phyloP scores from a whole-genome alignment of 2,888 invertebrate genomes.

The Dorcus parallelipipedus region DNA sequence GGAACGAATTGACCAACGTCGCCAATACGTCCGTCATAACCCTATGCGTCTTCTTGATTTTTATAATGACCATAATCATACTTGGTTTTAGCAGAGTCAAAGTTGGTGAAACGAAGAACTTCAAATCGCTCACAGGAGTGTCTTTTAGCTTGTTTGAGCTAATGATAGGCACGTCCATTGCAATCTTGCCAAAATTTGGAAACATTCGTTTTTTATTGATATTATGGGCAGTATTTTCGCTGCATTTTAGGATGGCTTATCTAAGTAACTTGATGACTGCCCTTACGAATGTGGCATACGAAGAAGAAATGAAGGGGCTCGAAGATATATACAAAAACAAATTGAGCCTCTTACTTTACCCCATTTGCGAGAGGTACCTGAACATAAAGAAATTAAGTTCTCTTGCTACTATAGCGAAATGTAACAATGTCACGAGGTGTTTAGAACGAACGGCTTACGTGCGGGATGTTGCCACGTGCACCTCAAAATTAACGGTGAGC shows the following conservation, averaged over 20 bases:
- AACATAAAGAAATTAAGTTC: slow-evolving; percentile 3
- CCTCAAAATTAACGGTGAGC: slow-evolving; percentile 33
- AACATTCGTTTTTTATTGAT: slow-evolving; percentile 28
- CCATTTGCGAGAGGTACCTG: slow-evolving; percentile 28
- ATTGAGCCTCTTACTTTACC: slow-evolving; percentile 29
- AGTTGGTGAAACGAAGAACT: background rate
- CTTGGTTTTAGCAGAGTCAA: slow-evolving; percentile 3
- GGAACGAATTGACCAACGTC: slow-evolving; percentile 27
- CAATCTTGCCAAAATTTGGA: slow-evolving; percentile 27
- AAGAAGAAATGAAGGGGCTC: slow-evolving; percentile 31
- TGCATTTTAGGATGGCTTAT: slow-evolving; percentile 32
- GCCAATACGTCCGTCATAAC: slow-evolving; percentile 21
- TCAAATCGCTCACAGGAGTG: background rate
- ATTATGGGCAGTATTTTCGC: slow-evolving; percentile 29
- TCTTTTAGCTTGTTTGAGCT: slow-evolving; percentile 17
- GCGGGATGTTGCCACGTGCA: slow-evolving; percentile 31
- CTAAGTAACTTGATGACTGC: slow-evolving; percentile 34
- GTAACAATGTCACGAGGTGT: slow-evolving; percentile 28
- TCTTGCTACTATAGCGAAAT: slow-evolving; percentile 17
- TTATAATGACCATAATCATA: slow-evolving; percentile 9
- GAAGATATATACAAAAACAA: slow-evolving; percentile 31
- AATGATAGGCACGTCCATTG: slow-evolving; percentile 26
- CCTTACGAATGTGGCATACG: slow-evolving; percentile 29
- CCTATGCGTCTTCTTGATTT: slow-evolving; percentile 14
- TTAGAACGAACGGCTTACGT: slow-evolving; percentile 27